Percentiles rank a stretch among this genome's conserved stretches.
These are phyloP conservation scores for Thamnophis sirtalis DNA, from an alignment of 2,113 vertebrate species.

Conservation along the genomic window DNA sequence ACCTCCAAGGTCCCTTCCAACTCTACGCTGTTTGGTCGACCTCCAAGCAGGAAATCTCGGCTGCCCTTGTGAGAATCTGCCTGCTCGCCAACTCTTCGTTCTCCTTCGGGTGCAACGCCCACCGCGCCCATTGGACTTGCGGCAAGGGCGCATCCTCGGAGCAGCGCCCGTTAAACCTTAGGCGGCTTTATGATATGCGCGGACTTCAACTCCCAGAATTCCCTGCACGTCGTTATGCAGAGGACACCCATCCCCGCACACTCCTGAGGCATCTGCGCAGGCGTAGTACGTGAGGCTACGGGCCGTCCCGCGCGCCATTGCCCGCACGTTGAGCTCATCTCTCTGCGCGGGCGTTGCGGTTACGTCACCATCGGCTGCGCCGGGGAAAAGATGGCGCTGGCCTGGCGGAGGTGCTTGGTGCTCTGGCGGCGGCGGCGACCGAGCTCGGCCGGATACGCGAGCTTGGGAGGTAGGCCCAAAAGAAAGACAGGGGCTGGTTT, in stretches of 20 bases:
- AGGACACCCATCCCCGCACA: no score
- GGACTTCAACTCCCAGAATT: background rate
- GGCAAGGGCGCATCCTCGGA: background rate
- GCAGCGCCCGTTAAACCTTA: background rate
- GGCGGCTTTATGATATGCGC: background rate
- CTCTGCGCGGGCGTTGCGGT: background rate
- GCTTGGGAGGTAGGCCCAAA: background rate
- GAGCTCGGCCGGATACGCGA: background rate
- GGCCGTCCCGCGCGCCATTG: rapidly evolving
- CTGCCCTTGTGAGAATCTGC: background rate
- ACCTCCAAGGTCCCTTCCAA: background rate
- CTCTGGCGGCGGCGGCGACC: background rate
- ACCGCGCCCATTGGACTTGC: background rate
- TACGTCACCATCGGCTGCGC: background rate
- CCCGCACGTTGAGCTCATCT: background rate
- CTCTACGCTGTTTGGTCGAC: background rate
- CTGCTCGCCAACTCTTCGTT: background rate
- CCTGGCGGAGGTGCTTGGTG: background rate
- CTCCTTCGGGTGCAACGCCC: background rate
- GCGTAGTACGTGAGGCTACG: background rate
- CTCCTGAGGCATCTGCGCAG: background rate
- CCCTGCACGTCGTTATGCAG: background rate
- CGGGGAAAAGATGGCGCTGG: background rate
- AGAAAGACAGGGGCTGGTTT: background rate
- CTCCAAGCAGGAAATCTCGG: background rate